phyloP scores from a whole-genome alignment of 2,888 invertebrate genomes.

The Labia minor region DNA sequence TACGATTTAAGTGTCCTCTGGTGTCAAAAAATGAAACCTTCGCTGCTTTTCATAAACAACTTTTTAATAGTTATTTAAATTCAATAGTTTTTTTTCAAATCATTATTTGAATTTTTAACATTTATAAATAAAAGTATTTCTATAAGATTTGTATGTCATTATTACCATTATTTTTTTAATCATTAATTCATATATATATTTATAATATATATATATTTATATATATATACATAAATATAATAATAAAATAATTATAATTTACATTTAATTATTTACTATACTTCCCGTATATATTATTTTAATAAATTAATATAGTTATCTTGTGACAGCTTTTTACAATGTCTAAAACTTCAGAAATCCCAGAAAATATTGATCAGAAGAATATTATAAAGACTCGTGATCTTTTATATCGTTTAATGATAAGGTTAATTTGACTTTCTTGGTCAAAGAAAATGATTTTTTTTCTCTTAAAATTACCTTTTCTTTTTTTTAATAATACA shows the following conservation, averaged over 20 bases:
- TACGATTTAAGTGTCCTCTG: too few relatives aligned
- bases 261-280: not conserved
- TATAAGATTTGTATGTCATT: too few relatives aligned
- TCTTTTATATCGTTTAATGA: conserved; percentile 77
- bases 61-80: too few relatives aligned
- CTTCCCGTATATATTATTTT: too few relatives aligned
- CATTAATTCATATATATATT: not conserved
- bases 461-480: conserved; percentile 20
- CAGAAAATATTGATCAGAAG: conserved; percentile 34
- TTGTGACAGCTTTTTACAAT: not conserved
- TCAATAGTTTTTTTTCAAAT: too few relatives aligned
- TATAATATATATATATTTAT: conserved; percentile 13
- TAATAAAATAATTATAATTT: conserved; percentile 14
- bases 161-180: too few relatives aligned
- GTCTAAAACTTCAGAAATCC: not conserved
- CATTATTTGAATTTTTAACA: too few relatives aligned
- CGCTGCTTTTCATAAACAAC: too few relatives aligned
- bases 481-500: not conserved
- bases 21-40: too few relatives aligned
- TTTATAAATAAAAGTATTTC: too few relatives aligned
- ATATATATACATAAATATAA: conserved; percentile 8
- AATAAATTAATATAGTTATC: too few relatives aligned
- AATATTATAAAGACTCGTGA: conserved; percentile 83
- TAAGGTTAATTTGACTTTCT: conserved; percentile 60
- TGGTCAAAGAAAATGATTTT: conserved; percentile 19